phyloP scores from a whole-genome alignment of 2,888 invertebrate species.

The Lasius platythorax region DNA sequence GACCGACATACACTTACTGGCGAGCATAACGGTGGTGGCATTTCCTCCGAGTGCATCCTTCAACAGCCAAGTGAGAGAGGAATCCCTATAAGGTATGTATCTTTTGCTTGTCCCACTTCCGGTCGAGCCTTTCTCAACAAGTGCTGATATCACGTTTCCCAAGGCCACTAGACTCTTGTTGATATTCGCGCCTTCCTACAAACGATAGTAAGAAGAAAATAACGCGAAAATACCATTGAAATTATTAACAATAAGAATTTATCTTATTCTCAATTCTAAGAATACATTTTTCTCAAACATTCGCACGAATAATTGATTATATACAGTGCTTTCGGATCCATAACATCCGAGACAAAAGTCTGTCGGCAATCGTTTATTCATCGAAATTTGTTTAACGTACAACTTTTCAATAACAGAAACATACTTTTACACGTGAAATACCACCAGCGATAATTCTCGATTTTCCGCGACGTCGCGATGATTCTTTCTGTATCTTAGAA shows the following conservation, averaged over 20 bases:
- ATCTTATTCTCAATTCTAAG: not conserved
- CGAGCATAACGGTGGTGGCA: constrained; percentile 92
- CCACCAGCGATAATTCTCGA: constrained; percentile 17
- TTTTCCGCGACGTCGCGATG: not conserved
- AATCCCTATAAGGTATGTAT: constrained; percentile 93
- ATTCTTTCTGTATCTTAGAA: constrained; percentile 12
- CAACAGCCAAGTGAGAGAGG: constrained; percentile 93
- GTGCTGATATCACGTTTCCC: constrained; percentile 93
- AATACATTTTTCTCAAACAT: not conserved
- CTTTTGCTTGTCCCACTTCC: constrained; percentile 83
- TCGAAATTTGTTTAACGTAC: not conserved
- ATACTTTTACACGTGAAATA: constrained; percentile 30
- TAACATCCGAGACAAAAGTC: not conserved
- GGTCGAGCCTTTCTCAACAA: constrained; percentile 86
- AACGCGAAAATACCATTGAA: not conserved
- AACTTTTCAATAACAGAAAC: constrained; percentile 3
- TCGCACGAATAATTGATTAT: not conserved
- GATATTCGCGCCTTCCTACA: constrained; percentile 89
- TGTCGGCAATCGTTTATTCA: not conserved
- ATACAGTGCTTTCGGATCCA: not conserved
- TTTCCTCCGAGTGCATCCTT: constrained; percentile 94
- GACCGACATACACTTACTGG: constrained; percentile 88
- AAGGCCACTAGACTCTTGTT: constrained; percentile 93
- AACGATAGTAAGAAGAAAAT: constrained; percentile 22
- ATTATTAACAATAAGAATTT: not conserved